Conservation (phyloP, 2,113 vertebrate genomes). For the Marmota flaviventris region DNA sequence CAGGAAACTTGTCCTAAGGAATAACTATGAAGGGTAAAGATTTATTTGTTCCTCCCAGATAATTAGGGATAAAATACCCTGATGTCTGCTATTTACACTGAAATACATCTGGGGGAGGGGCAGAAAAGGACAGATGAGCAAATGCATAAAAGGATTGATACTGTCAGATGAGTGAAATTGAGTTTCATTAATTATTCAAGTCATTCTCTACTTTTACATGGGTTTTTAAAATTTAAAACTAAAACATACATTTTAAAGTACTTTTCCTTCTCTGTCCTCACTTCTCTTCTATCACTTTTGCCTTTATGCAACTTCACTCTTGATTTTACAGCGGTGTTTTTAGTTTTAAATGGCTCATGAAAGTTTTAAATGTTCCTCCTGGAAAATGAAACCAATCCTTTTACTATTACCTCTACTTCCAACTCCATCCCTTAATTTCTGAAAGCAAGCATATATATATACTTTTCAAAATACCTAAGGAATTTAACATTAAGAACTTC, state of each 20-base stretch:
- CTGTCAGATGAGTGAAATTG: background rate
- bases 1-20: background rate
- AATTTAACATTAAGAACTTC: slow-evolving; percentile 21
- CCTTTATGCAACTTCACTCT: slow-evolving; percentile 18
- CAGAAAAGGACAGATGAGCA: background rate
- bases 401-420: background rate
- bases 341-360: slow-evolving; percentile 9
- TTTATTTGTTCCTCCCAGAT: background rate
- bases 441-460: background rate
- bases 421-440: slow-evolving; percentile 26
- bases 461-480: slow-evolving; percentile 34
- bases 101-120: background rate
- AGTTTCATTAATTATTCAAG: slow-evolving; percentile 6
- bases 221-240: slow-evolving; percentile 5
- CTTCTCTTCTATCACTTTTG: slow-evolving; percentile 10
- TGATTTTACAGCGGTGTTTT: background rate
- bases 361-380: slow-evolving; percentile 41
- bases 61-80: background rate
- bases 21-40: background rate
- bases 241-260: background rate
- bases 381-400: slow-evolving; percentile 35
- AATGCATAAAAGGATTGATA: background rate
- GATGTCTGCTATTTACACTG: background rate
- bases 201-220: slow-evolving; percentile 22
- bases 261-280: background rate